Base-by-base conservation (phyloP, 2,797 vertebrate species). In the Fundulus diaphanus region DNA sequence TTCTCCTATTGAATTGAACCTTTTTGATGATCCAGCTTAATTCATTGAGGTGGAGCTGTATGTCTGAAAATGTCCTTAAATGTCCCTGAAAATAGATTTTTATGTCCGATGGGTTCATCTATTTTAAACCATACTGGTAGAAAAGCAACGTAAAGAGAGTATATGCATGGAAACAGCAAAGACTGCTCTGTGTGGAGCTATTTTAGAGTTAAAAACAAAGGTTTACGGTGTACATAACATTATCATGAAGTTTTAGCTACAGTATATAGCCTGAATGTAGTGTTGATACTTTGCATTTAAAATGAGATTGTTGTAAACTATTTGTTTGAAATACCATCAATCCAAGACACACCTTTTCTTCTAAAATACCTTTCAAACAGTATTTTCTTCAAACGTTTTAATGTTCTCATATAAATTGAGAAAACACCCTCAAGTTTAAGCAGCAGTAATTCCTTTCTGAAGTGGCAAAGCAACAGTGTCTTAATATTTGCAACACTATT, bases 201-300 rank as follows among this genome's bases (percentile, higher is more conserved):
- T 37, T 61, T 51, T 73, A 73, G 72, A 66, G 18, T n/a, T 57
- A 61, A 3, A 40, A 70, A 54, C 78, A 44, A 61, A 78, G 70
- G 40, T 22, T 56, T 66, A 66, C 63, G 22, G 11, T 89, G 87
- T 88, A 87, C 54, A 88, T 87, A 86, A 42, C 76, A 59, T 81
- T 52, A 57, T 81, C 31, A 71, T 69, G 37, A 63, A 1, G 65
- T 84, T 88, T 87, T 80, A 87, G 78, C 68, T 1, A 59, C 37
- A 5, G 22, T 65, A 86, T 90, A 82, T 89, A 93, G 88, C 87
- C 88, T 93, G 92, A 94, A 94, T 95, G 93, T 95, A 94, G 88
- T 93, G 73, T 72, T 90, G 63, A 85, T 88, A 90, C 75, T 88
- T 84, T 88, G 83, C 81, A 88, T 85, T 85, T 88, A 78, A 82